These are phyloP conservation scores for Metacarcinus magister DNA, from an alignment of 2,888 invertebrate genomes.

Conservation along the genomic window DNA sequence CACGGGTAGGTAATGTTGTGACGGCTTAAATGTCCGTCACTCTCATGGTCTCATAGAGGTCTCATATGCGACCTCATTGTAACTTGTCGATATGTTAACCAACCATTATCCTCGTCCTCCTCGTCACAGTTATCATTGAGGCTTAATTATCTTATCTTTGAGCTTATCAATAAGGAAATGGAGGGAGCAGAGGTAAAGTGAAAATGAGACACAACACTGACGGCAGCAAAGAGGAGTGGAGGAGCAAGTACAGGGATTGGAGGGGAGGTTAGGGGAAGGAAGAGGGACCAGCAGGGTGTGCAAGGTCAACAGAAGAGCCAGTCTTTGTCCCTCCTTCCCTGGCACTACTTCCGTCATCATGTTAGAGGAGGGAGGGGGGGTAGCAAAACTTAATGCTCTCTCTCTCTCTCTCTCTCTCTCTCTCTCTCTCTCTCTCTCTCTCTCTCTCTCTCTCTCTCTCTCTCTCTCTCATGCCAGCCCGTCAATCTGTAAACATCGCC, in stretches of 20 bases:
- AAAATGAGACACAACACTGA: background rate
- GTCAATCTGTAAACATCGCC: background rate
- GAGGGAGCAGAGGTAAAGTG: background rate
- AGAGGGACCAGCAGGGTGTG: background rate
- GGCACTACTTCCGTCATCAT: background rate
- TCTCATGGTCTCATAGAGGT: too few relatives aligned
- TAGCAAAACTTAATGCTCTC: background rate
- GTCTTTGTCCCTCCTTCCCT: background rate
- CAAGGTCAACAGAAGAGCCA: background rate
- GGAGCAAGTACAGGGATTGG: background rate
- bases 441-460: background rate
- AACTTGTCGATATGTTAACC: too few relatives aligned
- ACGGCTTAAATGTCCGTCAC: too few relatives aligned
- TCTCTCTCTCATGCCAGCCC: background rate
- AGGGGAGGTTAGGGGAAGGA: background rate
- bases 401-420: constrained; percentile 17
- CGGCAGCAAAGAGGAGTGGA: background rate
- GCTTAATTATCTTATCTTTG: background rate
- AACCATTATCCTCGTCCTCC: background rate
- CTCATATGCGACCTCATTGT: too few relatives aligned
- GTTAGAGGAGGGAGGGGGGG: background rate
- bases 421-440: constrained; percentile 10
- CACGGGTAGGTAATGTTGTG: too few relatives aligned
- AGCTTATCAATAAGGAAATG: background rate
- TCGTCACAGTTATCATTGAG: background rate